Evolutionary conservation across 2,113 vertebrate genomes (phyloP), one percentile per base, ranked within the genome.

Genomic region (Motacilla alba): DNA sequence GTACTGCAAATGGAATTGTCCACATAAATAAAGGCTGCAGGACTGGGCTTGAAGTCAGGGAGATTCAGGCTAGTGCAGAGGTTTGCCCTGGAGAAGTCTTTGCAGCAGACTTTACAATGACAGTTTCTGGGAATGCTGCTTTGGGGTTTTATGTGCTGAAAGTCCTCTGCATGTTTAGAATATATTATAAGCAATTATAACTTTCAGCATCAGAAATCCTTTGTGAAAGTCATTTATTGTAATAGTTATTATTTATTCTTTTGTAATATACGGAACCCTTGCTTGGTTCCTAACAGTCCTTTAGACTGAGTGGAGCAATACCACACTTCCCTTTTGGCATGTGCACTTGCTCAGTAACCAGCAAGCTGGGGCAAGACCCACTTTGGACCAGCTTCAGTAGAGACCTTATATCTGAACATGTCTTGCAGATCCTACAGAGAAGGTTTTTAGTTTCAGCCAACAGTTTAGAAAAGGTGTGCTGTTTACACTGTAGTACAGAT

Each of bases 31-130:
- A 91, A 92, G 0, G 5, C 87, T 66, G 74, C 93, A 87, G 89
- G 83, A 89, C 87, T 87, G 93, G 68, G 80, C 86, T 89, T 94
- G 91, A 94, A 96, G 69, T 90, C 56, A 77, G 72, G 46, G 50
- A 79, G 67, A 76, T 49, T 60, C 33, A 86, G 76, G 31, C 83
- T 53, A 26, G 13, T 20, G 37, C 66, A 59, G 58, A 87, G 35
- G 3, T 68, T 89, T 89, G 52, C 66, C 74, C 39, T 43, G 69
- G 76, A 95, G 89, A 82, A 84, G 13, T 63, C 76, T 86, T 63
- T 78, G 70, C 89, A 86, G 30, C 59, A 68, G 66, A 83, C 10
- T 78, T 88, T n/a, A 58, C 1, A 0, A 55, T 81, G 83, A 75
- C 69, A 67, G 9, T 62, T 96, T 88, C 73, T 92, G 63, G 47